phyloP scores from a whole-genome alignment of 2,888 invertebrate species.

The Pseudanteris insignis region DNA sequence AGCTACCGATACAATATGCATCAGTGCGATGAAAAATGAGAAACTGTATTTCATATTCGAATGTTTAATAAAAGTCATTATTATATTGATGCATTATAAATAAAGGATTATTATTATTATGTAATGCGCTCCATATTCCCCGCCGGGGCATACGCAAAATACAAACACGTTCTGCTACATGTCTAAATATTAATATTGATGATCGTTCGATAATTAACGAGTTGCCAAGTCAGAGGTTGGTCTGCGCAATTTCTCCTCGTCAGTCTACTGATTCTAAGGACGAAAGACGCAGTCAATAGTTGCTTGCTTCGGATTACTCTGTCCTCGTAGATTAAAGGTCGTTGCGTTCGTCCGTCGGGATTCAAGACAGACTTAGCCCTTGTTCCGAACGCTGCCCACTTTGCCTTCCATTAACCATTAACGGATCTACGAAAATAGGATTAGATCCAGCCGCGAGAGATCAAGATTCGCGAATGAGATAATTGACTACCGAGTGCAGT shows the following conservation, averaged over 20 bases:
- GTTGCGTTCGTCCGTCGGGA: constrained; percentile 55
- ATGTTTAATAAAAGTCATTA: too few relatives aligned
- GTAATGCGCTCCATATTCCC: too few relatives aligned
- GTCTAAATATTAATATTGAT: constrained; percentile 50
- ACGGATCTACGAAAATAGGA: constrained; percentile 66
- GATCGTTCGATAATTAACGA: constrained; percentile 53
- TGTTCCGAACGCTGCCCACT: constrained; percentile 67
- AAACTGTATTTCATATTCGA: too few relatives aligned
- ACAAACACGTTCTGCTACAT: constrained; percentile 20
- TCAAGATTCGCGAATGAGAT: constrained; percentile 24
- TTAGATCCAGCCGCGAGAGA: constrained; percentile 53
- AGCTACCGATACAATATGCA: too few relatives aligned
- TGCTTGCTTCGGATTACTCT: constrained; percentile 60
- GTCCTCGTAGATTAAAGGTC: constrained; percentile 56
- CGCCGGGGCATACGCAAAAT: constrained; percentile 2
- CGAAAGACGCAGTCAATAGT: constrained; percentile 57
- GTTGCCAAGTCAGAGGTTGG: constrained; percentile 36
- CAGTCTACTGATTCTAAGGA: constrained; percentile 18
- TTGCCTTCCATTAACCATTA: constrained; percentile 67
- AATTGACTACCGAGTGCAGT: constrained; percentile 4
- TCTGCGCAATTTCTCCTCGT: constrained; percentile 30
- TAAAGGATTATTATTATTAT: too few relatives aligned
- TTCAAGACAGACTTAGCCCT: constrained; percentile 67
- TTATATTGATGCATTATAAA: too few relatives aligned
- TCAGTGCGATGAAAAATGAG: too few relatives aligned